Evolutionary conservation across 1,140 invertebrate genomes (phyloP).

Genomic region (Brevipalpus yothersi): DNA sequence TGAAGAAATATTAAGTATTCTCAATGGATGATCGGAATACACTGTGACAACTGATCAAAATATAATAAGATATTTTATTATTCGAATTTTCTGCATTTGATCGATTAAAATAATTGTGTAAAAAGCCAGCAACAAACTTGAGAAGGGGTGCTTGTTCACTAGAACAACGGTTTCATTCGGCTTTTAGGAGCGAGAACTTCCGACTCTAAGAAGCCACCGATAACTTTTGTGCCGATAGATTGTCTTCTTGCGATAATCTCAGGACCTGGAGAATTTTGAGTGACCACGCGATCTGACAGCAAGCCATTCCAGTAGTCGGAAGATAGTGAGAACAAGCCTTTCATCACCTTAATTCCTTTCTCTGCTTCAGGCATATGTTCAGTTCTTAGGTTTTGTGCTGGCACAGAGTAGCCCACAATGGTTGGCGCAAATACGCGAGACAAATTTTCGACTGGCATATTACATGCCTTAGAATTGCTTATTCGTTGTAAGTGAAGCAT

Average conservation of each 20-base stretch:
- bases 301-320: conserved; percentile 6
- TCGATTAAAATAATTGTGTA: too few relatives aligned
- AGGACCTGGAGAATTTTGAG: not conserved
- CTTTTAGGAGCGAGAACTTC: not conserved
- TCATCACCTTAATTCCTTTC: conserved; percentile 30
- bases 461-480: conserved; percentile 37
- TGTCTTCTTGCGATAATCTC: not conserved
- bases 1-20: conserved; percentile 4
- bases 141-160: too few relatives aligned
- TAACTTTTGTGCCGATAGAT: not conserved
- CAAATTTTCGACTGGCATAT: conserved; percentile 51
- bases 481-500: conserved; percentile 59
- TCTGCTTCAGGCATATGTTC: conserved; percentile 25
- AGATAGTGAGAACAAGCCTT: conserved; percentile 3
- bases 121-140: too few relatives aligned
- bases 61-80: too few relatives aligned
- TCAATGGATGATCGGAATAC: not conserved
- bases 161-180: not conserved
- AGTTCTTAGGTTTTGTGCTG: conserved; percentile 29
- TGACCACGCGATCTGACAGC: not conserved
- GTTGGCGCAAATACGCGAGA: conserved; percentile 61
- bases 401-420: conserved; percentile 47
- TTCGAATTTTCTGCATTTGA: too few relatives aligned
- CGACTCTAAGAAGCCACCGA: not conserved
- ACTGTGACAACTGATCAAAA: too few relatives aligned